These are phyloP conservation scores for Smutsia gigantea DNA, from an alignment of 2,797 vertebrate genomes.

Conservation along the genomic window DNA sequence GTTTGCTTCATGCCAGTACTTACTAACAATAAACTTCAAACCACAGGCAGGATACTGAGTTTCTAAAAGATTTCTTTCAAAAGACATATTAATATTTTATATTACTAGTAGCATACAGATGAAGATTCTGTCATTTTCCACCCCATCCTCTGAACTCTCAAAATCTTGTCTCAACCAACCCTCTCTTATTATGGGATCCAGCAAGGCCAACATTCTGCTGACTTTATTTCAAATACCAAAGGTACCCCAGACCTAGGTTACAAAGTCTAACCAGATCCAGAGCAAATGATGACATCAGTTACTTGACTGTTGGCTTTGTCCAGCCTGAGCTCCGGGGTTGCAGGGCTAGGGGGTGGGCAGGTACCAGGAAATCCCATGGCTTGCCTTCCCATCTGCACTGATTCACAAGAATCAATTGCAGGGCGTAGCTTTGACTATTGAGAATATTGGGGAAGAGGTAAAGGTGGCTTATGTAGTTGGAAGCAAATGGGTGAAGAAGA, in stretches of 20 bases:
- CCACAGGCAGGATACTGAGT: not conserved
- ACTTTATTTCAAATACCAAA: not conserved
- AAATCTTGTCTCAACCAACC: not conserved
- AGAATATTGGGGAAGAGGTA: not conserved
- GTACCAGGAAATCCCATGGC: not conserved
- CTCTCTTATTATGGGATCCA: not conserved
- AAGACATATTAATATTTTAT: not conserved
- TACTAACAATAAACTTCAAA: not conserved
- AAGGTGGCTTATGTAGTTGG: not conserved
- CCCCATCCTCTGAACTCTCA: not conserved
- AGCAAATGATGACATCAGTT: not conserved
- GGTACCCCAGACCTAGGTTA: not conserved
- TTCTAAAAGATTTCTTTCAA: slow-evolving; percentile 27
- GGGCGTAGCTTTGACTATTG: not conserved
- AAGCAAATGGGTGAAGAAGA: not conserved
- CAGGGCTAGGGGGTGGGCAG: not conserved
- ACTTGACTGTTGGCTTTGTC: not conserved
- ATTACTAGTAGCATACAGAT: not conserved
- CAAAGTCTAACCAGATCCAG: not conserved
- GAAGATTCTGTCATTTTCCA: not conserved
- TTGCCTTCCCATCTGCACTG: not conserved
- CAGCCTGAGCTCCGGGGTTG: not conserved
- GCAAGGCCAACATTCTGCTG: not conserved
- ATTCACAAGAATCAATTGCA: not conserved
- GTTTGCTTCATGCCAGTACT: not conserved